These are phyloP conservation scores for Isichthys henryi DNA, from an alignment of 2,113 vertebrate genomes.

Conservation along the genomic window DNA sequence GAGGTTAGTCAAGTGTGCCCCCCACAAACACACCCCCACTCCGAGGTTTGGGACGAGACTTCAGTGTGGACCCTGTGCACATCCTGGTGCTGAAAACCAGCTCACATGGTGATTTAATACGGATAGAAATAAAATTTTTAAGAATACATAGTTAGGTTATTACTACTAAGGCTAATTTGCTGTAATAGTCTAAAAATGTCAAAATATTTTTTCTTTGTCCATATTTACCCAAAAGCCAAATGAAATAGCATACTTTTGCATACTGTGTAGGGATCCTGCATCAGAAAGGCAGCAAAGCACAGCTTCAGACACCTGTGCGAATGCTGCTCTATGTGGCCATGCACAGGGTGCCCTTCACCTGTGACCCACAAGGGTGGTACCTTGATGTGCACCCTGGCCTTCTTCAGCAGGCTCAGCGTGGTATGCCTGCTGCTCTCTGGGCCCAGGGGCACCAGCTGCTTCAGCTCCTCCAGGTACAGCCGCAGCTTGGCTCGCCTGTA, in stretches of 20 bases:
- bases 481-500: constrained; percentile 93
- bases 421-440: constrained; percentile 94
- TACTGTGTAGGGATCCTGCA: not conserved
- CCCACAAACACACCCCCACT: not conserved
- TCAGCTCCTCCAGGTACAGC: constrained; percentile 94
- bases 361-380: constrained; percentile 53
- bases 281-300: not conserved
- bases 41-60: not conserved
- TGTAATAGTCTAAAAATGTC: not conserved
- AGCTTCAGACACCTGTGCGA: not conserved
- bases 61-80: not conserved
- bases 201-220: not conserved
- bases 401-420: constrained; percentile 93
- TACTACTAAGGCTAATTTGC: not conserved
- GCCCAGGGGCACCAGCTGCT: constrained; percentile 93
- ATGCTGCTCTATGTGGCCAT: not conserved
- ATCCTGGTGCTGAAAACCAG: not conserved
- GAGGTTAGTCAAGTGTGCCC: not conserved
- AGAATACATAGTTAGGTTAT: not conserved
- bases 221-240: not conserved
- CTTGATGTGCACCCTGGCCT: constrained; percentile 98
- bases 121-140: not conserved
- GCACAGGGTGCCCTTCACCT: not conserved
- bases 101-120: not conserved
- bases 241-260: not conserved